Evolutionary conservation across 2,113 vertebrate genomes (phyloP).

Genomic region (Chloroceryle aenea): DNA sequence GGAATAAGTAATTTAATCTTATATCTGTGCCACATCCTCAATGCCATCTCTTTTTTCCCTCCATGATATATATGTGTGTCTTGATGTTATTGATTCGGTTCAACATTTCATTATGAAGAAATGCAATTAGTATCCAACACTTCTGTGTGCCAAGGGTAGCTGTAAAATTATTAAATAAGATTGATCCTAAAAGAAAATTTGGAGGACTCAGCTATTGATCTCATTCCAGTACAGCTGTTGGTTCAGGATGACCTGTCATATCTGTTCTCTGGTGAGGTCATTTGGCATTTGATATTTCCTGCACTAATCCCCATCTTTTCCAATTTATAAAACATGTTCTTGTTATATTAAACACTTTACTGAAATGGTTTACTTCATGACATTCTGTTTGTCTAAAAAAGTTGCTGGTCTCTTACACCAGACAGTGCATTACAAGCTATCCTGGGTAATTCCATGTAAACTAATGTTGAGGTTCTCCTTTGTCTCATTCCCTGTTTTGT

Average conservation of each 20-base stretch:
- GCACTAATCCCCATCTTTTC: neutral
- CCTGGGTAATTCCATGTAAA: neutral
- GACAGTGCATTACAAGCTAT: neutral
- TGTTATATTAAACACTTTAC: neutral
- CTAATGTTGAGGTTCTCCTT: neutral
- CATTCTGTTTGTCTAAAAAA: neutral
- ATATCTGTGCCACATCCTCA: neutral
- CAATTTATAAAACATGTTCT: neutral
- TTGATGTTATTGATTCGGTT: neutral
- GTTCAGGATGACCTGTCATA: neutral
- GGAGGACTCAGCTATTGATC: neutral
- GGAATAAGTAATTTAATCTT: neutral
- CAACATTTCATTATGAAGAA: neutral
- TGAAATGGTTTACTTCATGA: neutral
- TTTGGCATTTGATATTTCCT: neutral
- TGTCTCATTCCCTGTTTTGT: neutral
- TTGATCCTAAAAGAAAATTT: constrained; percentile 6
- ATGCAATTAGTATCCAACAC: neutral
- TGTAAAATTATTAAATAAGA: constrained; percentile 12
- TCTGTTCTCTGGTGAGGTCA: neutral
- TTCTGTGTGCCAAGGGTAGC: neutral
- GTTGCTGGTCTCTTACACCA: neutral
- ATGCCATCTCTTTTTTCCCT: neutral
- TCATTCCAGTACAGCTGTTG: neutral
- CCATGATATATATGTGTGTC: neutral